Percentiles rank a stretch among this genome's conserved stretches.
These are phyloP conservation scores for Melopsittacus undulatus DNA, from an alignment of 2,797 vertebrate genomes.

Conservation along the genomic window DNA sequence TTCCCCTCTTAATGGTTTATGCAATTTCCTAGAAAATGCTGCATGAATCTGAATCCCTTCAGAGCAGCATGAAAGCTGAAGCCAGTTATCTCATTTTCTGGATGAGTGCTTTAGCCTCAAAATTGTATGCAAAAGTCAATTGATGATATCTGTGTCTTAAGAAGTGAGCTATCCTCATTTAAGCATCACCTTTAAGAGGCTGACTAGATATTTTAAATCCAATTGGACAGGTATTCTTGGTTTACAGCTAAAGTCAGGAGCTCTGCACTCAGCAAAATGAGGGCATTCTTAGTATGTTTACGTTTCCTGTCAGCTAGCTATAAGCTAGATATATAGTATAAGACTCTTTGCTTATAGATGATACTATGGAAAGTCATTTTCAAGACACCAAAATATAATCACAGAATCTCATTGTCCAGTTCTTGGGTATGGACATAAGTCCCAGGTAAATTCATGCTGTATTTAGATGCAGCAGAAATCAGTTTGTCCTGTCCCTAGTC, in stretches of 20 bases:
- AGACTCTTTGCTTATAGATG: not conserved
- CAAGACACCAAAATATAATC: not conserved
- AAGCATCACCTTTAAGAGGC: not conserved
- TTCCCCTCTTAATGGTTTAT: not conserved
- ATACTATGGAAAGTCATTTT: not conserved
- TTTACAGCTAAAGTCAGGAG: not conserved
- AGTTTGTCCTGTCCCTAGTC: not conserved
- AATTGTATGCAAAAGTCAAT: not conserved
- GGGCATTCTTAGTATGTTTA: not conserved
- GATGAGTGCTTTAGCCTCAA: not conserved
- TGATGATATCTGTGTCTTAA: not conserved
- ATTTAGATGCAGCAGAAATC: not conserved
- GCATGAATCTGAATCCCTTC: not conserved
- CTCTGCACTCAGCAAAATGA: not conserved
- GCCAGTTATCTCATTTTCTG: slow-evolving; percentile 3
- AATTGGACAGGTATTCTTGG: not conserved
- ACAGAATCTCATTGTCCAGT: not conserved
- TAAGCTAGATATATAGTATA: not conserved
- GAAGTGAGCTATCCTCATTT: not conserved
- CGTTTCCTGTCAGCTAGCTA: not conserved
- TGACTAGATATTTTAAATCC: not conserved
- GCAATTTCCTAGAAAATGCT: not conserved
- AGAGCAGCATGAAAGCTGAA: not conserved
- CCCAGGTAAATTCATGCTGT: not conserved
- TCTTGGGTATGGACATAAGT: not conserved